A percentile compares a stretch with the other conserved stretches of the same genome.
Evolutionary conservation across 2,888 invertebrate species (phyloP).

Genomic region (Drosophila leonis): DNA sequence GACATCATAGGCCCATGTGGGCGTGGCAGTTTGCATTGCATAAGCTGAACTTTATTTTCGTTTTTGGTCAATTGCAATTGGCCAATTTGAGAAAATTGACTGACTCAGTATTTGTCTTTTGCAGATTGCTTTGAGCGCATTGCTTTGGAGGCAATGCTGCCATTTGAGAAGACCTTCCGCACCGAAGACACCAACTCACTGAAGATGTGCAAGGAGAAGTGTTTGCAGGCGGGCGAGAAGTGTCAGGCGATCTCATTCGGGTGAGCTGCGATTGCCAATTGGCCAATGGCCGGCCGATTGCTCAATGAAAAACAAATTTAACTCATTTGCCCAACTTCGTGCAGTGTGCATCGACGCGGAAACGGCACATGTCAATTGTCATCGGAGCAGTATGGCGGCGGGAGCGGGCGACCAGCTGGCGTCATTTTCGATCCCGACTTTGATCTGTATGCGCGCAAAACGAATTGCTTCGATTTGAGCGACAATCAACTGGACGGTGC

Average conservation of each 20-base stretch:
- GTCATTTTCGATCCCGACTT: conserved; percentile 88
- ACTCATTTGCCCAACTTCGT: conserved; percentile 6
- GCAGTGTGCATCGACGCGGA: conserved; percentile 87
- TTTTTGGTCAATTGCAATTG: conserved; percentile 33
- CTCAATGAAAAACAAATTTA: conserved; percentile 35
- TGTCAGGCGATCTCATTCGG: conserved; percentile 89
- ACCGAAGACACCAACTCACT: conserved; percentile 88
- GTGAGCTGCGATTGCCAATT: conserved; percentile 84
- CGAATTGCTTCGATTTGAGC: conserved; percentile 86
- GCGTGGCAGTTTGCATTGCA: conserved; percentile 24
- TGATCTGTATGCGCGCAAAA: conserved; percentile 87
- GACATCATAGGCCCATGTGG: conserved; percentile 30
- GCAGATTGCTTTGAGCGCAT: conserved; percentile 89
- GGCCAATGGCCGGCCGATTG: conserved; percentile 44
- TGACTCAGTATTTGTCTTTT: background rate
- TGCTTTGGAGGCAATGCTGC: conserved; percentile 88
- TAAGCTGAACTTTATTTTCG: conserved; percentile 34
- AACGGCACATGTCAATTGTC: conserved; percentile 88
- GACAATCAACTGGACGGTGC: conserved; percentile 72
- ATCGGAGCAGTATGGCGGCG: conserved; percentile 84
- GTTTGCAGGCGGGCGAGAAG: conserved; percentile 88
- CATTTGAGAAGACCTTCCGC: conserved; percentile 87
- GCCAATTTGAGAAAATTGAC: conserved; percentile 25
- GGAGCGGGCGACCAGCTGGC: conserved; percentile 86
- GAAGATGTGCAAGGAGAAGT: conserved; percentile 88